Evolutionary conservation across 2,113 vertebrate species (phyloP), one percentile per base, ranked within the genome.

Genomic region (Macquaria ambigua): DNA sequence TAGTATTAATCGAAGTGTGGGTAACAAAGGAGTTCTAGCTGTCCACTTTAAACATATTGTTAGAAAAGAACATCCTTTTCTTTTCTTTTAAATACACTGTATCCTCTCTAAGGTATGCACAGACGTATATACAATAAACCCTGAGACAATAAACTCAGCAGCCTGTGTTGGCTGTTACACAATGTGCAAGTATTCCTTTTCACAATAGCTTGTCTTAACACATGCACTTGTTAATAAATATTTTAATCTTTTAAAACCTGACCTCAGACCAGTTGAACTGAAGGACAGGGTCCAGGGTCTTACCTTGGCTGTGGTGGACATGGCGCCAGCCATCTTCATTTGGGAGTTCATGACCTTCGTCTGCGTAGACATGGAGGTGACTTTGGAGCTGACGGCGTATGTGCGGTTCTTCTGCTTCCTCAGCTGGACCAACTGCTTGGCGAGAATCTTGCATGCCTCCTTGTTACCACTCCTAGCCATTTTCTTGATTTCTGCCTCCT

Each of bases 281-380:
- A 78, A 48, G 31, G 2, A 43, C 46, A 52, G 52, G 15, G 5
- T 66, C 0, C 3, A 12, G 56, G 41, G 37, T 63, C 74, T 89
- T 81, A 99, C 98, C 95, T 99, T 99, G 73, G 98, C 97, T 58
- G 98, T 97, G 58, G 97, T 95, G 89, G 98, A 97, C 98, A 99
- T 99, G 67, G 98, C 98, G 77, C 97, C 97, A 0, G 98, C 98
- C 98, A 99, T 99, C 95, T 99, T 99, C 98, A 99, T 98, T 92
- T 99, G 98, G n/a, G 98, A 99, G 93, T 98, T 99, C 98, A 99
- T 99, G 88, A 99, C 94, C 89, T 99, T 98, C 0, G 98, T 97
- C 88, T 99, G 97, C 12, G 98, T 98, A 0, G 97, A 97, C 98
- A 99, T 99, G 78, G 97, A 99, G 34, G 97, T 99, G 82, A 99